Evolutionary conservation across 2,888 invertebrate genomes (phyloP), one percentile per base, ranked within the genome.

Genomic region (Eupithecia subfuscata): DNA sequence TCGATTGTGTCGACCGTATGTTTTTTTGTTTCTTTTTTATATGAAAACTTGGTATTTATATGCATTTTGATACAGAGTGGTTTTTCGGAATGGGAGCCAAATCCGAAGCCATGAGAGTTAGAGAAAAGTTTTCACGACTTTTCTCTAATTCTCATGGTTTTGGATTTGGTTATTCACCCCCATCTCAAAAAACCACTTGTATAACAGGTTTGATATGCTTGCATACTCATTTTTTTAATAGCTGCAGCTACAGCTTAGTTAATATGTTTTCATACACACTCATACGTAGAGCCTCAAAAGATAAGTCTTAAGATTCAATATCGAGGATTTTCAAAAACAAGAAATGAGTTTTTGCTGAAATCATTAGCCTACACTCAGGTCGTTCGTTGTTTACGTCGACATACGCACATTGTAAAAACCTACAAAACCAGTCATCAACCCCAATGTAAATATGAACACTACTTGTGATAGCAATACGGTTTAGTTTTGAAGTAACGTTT

Each of bases 401-500:
- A 56, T 60, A 60, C 12, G 25, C 60, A 25, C 1, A 25, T 25
- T 60, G 60, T 34, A 34, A 64, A 34, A 64, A 64, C 18, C 18
- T 8, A 34, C 2, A 63, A 14, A 7, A 30, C 63, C 63, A 63
- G 30, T 56, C 48, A 48, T 48, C 48, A n/a, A 56, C 9, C 12
- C 60, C 60, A 14, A 12, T 25, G 3, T 30, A 30, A 63, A 63
- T 63, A 18, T 64, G 16, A 34, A 9, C 64, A 9, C 11, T 64
- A 3, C 9, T 18, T 2, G 18, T 34, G 18, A 34, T 64, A 64
- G 30, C 22, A 64, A 40, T 34, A 68, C 30, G 37, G 67, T 71
- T 22, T 34, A 75, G 68, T 71, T 71, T 64, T 34, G 30, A n/a
- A 34, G 30, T 34, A 9, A 64, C 34, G 34, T 63, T 48, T 48